Base-by-base conservation (phyloP, 1,140 invertebrate species). In the Rhizoglyphus robini region DNA sequence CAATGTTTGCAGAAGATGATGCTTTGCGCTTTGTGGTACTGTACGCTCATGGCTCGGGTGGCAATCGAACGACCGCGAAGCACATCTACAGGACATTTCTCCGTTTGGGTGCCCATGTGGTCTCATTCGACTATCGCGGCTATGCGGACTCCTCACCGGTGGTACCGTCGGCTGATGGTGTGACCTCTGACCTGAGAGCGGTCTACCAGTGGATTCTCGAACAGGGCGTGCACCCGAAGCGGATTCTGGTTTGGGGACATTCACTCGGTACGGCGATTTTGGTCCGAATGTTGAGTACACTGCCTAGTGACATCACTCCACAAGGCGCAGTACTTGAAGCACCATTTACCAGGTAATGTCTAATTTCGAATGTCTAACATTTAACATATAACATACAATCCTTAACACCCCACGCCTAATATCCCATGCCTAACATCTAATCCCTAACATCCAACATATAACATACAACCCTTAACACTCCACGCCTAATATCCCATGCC, bases 31-130 rank as follows among this genome's bases (percentile, higher is more conserved):
- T 82, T 47, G 77, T 92, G 57, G 78, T 93, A 25, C 73, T 93
- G 8, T 93, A 93, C 73, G 79, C 87, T 71, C 90, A 93, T 79
- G 92, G 92, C 4, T 96, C 95, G 75, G 87, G 88, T 85, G 88
- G 60, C 79, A 88, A 70, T 85, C 82, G 11, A 84, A 83, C 11
- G 77, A 78, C 0, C 89, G 94, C 76, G 79, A 93, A 62, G 77
- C 90, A 89, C 71, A 78, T 96, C 48, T 96, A 96, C 75, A 78
- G 88, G 74, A 74, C 93, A 32, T 79, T 96, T 63, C 23, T 23
- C 41, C 47, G 38, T 25, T 76, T 86, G 67, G 83, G 88, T 72
- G 92, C 84, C 73, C 91, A 96, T 78, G 82, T 96, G 4, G 78
- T 96, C 67, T 80, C 88, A 3, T 87, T 93, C 72, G 93, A 97